A percentile compares a stretch with the other conserved stretches of the same genome.
Conservation (phyloP, 2,888 invertebrate genomes). For the Therioaphis trifolii region DNA sequence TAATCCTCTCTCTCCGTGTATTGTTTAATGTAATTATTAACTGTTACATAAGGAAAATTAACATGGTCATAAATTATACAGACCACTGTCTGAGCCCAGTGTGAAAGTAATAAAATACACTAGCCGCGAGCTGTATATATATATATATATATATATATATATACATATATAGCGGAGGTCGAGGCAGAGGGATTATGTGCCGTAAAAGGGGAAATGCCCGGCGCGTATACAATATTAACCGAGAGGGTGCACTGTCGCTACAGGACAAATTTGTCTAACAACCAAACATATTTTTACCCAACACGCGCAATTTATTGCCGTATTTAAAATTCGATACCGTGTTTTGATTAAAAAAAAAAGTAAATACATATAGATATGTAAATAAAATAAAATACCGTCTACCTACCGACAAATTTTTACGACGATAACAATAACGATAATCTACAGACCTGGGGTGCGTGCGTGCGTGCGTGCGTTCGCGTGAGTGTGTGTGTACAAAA, state of each 20-base stretch:
- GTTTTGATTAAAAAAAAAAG: slow-evolving; percentile 43
- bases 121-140: slow-evolving; percentile 33
- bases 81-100: slow-evolving; percentile 50
- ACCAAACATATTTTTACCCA: slow-evolving; percentile 50
- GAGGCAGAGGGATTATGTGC: slow-evolving; percentile 48
- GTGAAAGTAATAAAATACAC: slow-evolving; percentile 55
- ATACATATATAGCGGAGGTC: not conserved
- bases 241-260: slow-evolving; percentile 12
- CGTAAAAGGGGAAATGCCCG: slow-evolving; percentile 16
- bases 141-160: too few species aligned
- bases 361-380: too few species aligned
- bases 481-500: too few species aligned
- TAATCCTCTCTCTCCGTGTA: slow-evolving; percentile 6
- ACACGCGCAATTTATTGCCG: slow-evolving; percentile 36
- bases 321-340: slow-evolving; percentile 19
- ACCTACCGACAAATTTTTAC: not conserved
- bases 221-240: not conserved
- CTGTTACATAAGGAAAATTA: slow-evolving; percentile 58
- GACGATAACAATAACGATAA: too few species aligned
- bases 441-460: too few species aligned
- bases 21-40: slow-evolving; percentile 50
- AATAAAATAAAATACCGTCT: not conserved
- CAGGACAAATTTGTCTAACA: slow-evolving; percentile 52
- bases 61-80: slow-evolving; percentile 51
- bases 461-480: not conserved